These are phyloP conservation scores for Drosophila phalerata DNA, from an alignment of 2,888 invertebrate genomes.

Conservation along the genomic window DNA sequence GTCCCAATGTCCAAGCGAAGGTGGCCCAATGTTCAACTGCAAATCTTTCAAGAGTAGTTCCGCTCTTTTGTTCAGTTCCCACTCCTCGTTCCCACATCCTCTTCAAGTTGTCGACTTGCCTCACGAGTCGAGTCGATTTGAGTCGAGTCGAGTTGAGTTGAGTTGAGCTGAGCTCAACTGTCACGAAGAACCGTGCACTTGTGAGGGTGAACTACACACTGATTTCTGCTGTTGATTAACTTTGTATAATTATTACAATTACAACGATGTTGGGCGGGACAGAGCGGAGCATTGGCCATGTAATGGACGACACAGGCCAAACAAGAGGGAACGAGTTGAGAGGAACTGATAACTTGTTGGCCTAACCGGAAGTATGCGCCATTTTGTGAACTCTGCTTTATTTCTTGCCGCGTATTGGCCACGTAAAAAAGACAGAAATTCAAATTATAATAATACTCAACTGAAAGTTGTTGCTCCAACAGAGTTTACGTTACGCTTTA, in stretches of 20 bases:
- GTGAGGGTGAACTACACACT: constrained; percentile 20
- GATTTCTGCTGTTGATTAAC: constrained; percentile 41
- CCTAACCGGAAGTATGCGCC: constrained; percentile 56
- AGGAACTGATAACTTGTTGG: constrained; percentile 42
- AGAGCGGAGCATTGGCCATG: constrained; percentile 42
- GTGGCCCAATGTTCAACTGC: constrained; percentile 59
- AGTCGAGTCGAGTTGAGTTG: not conserved
- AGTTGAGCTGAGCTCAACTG: constrained; percentile 17
- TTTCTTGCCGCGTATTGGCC: constrained; percentile 70
- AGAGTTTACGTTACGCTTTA: constrained; percentile 64
- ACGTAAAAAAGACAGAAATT: constrained; percentile 25
- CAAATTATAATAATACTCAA: constrained; percentile 43
- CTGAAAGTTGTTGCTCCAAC: constrained; percentile 19
- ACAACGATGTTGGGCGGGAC: constrained; percentile 33
- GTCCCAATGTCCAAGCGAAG: constrained; percentile 31
- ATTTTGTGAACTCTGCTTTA: constrained; percentile 48
- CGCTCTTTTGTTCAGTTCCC: constrained; percentile 82
- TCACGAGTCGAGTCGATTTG: constrained; percentile 1
- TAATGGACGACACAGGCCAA: constrained; percentile 62
- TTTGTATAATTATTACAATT: constrained; percentile 54
- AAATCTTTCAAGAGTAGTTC: constrained; percentile 86
- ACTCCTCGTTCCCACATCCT: constrained; percentile 40
- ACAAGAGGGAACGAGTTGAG: not conserved
- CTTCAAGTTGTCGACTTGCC: constrained; percentile 21
- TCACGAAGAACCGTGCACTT: constrained; percentile 51